Percentiles rank a stretch among this genome's conserved stretches.
Conservation (phyloP, 2,797 vertebrate genomes). For the Netta rufina region DNA sequence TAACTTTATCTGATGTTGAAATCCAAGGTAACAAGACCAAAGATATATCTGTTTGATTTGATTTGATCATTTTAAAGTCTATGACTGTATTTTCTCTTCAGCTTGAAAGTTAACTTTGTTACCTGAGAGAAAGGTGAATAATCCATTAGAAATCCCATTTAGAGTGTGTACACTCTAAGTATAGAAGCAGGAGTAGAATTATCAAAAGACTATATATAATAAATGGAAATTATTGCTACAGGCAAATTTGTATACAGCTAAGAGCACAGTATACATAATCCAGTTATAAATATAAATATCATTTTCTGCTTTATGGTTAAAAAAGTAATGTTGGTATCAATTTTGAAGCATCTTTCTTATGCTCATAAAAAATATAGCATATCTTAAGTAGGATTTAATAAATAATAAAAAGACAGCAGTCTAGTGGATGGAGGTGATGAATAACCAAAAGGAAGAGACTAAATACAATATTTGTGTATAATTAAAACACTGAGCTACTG, state of each 20-base stretch:
- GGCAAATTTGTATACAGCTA: conserved; percentile 27
- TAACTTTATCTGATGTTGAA: neutral
- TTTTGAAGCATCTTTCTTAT: conserved; percentile 62
- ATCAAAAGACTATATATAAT: conserved; percentile 56
- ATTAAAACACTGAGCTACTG: conserved; percentile 70
- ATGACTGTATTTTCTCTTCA: neutral
- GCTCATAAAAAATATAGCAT: conserved; percentile 67
- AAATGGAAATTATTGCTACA: conserved; percentile 64
- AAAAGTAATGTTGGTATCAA: conserved; percentile 60
- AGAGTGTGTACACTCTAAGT: neutral
- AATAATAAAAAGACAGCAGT: conserved; percentile 71
- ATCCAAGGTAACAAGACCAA: neutral
- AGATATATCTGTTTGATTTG: neutral
- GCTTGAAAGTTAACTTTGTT: conserved; percentile 51
- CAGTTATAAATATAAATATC: conserved; percentile 68
- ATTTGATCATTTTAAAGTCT: neutral
- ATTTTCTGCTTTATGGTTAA: conserved; percentile 64
- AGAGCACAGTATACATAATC: conserved; percentile 48
- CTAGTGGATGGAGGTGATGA: conserved; percentile 67
- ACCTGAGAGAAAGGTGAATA: conserved; percentile 55
- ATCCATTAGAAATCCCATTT: conserved; percentile 49
- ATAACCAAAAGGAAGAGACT: conserved; percentile 68
- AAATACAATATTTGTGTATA: conserved; percentile 71
- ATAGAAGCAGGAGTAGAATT: conserved; percentile 43
- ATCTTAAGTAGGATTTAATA: conserved; percentile 64